Percentiles rank a stretch among this genome's conserved stretches.
Conservation (phyloP, 2,797 vertebrate species). For the Harpagifer antarcticus region DNA sequence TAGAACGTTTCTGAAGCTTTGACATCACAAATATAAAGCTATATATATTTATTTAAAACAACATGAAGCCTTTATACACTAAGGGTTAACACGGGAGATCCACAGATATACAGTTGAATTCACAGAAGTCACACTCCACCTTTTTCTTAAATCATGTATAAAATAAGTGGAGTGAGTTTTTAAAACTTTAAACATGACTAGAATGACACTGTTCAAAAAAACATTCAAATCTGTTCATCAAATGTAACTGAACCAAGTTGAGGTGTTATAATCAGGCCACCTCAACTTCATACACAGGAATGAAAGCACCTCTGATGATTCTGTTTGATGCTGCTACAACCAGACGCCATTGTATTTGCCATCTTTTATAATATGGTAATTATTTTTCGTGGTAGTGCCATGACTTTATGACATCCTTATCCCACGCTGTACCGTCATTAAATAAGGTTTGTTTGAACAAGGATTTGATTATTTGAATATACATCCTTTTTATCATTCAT, state of each 20-base stretch:
- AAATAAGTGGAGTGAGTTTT: no score
- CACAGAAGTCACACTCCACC: no score
- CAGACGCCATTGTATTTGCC: conserved; percentile 19
- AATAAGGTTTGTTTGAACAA: conserved; percentile 28
- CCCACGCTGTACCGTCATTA: background rate
- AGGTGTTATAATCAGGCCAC: no score
- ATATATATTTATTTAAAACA: background rate
- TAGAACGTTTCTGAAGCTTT: background rate
- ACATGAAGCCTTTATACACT: no score
- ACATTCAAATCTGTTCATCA: no score
- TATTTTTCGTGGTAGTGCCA: conserved; percentile 13
- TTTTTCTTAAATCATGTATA: no score
- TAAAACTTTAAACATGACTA: no score
- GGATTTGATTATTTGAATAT: conserved; percentile 35
- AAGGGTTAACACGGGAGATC: no score
- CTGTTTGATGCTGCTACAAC: conserved; percentile 16
- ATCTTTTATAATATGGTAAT: conserved; percentile 15
- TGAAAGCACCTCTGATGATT: background rate
- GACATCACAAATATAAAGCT: background rate
- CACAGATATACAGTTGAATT: no score
- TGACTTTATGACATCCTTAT: conserved; percentile 10
- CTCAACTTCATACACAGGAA: conserved; percentile 10
- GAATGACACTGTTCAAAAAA: no score
- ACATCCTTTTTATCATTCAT: background rate
- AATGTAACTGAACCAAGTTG: no score